These are phyloP conservation scores for Siniperca knerii DNA, from an alignment of 2,113 vertebrate genomes.

Conservation along the genomic window DNA sequence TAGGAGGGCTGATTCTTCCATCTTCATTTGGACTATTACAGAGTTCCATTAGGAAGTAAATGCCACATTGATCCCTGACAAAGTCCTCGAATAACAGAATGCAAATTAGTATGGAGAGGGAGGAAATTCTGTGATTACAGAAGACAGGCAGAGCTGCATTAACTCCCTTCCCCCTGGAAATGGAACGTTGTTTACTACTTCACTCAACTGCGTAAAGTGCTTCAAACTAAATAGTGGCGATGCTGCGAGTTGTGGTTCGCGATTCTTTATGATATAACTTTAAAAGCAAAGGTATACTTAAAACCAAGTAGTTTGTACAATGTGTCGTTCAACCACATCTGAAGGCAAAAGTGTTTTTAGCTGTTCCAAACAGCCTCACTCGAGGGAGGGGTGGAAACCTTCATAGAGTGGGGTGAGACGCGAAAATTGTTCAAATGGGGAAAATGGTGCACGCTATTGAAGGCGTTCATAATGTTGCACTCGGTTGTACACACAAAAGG, in stretches of 20 bases:
- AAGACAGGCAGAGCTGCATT: slow-evolving; percentile 26
- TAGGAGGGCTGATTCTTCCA: slow-evolving; percentile 36
- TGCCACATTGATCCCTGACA: slow-evolving; percentile 60
- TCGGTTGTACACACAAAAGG: background rate
- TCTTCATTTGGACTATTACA: slow-evolving; percentile 67
- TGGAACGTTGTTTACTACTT: background rate
- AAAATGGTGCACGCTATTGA: background rate
- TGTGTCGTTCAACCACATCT: background rate
- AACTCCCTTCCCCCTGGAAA: slow-evolving; percentile 5
- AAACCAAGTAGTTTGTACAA: background rate
- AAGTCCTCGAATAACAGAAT: slow-evolving; percentile 53
- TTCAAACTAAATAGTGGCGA: background rate
- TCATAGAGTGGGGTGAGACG: background rate
- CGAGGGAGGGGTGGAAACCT: background rate
- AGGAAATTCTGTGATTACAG: slow-evolving; percentile 56
- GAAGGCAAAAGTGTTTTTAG: background rate
- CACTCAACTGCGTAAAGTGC: background rate
- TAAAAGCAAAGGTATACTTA: background rate
- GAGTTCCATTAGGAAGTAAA: slow-evolving; percentile 63
- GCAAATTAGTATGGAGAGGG: slow-evolving; percentile 54
- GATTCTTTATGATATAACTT: background rate
- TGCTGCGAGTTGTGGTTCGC: background rate
- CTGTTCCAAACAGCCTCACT: background rate
- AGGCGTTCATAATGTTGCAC: background rate
- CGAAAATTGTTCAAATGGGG: background rate